Base-by-base conservation (phyloP, 1,140 invertebrate genomes). In the Ditylenchus dipsaci region DNA sequence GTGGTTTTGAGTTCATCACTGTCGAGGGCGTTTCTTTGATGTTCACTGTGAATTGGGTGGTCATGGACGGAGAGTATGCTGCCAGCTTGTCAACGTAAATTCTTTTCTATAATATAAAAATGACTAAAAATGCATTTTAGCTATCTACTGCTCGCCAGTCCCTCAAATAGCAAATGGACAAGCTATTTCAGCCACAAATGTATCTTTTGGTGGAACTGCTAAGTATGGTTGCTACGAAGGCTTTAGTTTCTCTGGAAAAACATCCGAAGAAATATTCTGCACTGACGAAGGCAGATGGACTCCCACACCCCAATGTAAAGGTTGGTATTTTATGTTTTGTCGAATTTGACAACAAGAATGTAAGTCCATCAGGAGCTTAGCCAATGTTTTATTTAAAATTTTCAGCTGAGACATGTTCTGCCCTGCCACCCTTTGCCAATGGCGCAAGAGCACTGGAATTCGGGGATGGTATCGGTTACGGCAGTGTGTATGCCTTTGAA, bases 111-210 rank as follows among this genome's bases (percentile, higher is more conserved):
- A 3, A 26, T 7, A 8, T 7, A 26, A 53, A 19, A 17, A 7
- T 53, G 49, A 17, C 49, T 17, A 19, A n/a, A 49, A 38, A n/a
- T 9, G 53, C 33, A n/a, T 38, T 80, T 76, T 66, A 90, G 92
- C 94, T 87, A 91, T 95, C 19, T 97, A 96, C 82, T 97, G 93
- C 84, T 92, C 92, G 63, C 92, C 93, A 38, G 93, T 96, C 27
- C 93, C 93, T 65, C 93, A 95, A 87, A 96, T 96, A 67, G 91
- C 94, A 77, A 97, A 95, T 83, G 93, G 93, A 57, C 95, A 95
- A 82, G 95, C 93, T 0, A 93, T 94, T 80, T 91, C 90, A 58
- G 92, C 93, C 0, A 90, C 91, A 0, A 96, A 95, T 83, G 93
- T 96, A 1, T 95, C 93, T 0, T 96, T 92, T 77, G 88, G 88